Evolutionary conservation across 2,888 invertebrate genomes (phyloP), one percentile per base, ranked within the genome.

Genomic region (Melieria omissa): DNA sequence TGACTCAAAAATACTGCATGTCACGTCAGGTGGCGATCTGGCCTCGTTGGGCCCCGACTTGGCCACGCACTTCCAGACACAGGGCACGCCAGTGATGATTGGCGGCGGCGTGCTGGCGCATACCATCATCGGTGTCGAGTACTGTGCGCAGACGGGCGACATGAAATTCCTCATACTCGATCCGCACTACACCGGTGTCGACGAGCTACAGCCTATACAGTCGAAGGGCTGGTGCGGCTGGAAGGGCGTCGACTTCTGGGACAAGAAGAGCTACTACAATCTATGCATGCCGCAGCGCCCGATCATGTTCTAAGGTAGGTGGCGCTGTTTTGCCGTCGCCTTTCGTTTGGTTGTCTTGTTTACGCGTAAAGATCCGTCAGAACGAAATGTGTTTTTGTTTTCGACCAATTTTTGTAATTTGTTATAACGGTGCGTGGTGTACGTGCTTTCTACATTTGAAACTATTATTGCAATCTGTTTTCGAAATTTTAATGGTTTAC

Each of bases 41-140:
- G 89, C 90, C 6, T 89, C 89, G 46, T 92, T 94, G 82, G 95
- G 93, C 6, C 90, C 94, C 44, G 95, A 97, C 82, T 88, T 99
- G 75, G 89, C 93, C 4, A 90, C 93, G 84, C 99, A 99, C 89
- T 99, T 99, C 85, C 90, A 93, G 80, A 93, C 91, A 60, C 93
- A 97, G 81, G 99, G 99, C 65, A 95, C 96, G 45, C 99, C 99
- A 41, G 91, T 99, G 72, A 99, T 99, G 99, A 98, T 99, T 80
- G 99, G 98, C 92, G 99, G 99, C 41, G 99, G 98, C 76, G 96
- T 97, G 52, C 88, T 98, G 80, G 99, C 99, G 1, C 99, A 99
- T 85, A 99, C 99, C 60, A 98, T 99, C 78, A 88, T 99, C 70
- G 99, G 99, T 3, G 92, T 99, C 1, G 95, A 96, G 84, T 95